Evolutionary conservation across 2,888 invertebrate species (phyloP), one percentile per base, ranked within the genome.

Genomic region (Drosophila leonis): DNA sequence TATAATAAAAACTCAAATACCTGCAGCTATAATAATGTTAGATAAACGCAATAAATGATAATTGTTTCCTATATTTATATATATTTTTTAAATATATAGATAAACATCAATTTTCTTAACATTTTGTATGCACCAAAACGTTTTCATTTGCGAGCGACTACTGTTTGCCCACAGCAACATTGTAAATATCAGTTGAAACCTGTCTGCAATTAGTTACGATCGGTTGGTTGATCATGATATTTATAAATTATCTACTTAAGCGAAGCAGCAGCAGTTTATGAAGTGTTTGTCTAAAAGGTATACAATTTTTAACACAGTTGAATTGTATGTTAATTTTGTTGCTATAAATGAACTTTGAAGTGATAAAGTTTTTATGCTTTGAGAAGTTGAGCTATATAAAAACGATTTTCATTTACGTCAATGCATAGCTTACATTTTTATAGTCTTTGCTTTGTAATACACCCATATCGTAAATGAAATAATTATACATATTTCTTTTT

Each of bases 121-220:
- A n/a, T n/a, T n/a, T n/a, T n/a, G n/a, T n/a, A n/a, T n/a, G n/a
- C n/a, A n/a, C n/a, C 5, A 39, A 20, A 4, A 18, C 0, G 18
- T 3, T 44, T 24, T 7, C 44, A 24, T 44, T 44, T 24, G 8
- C 8, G 15, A 37, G 20, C 10, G 42, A 35, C 46, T 41, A 24
- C 33, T 33, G 31, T 44, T 27, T 71, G 70, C 61, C 52, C 52
- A 29, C 31, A 18, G 20, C 62, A 63, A 7, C 41, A 65, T 51
- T 57, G 68, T 69, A 56, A 72, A 69, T 78, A 18, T 20, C 56
- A 60, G 51, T 44, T 13, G 39, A 42, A 37, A 59, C 62, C 62
- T 67, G 48, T 64, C 72, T 72, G 66, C 63, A 82, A 84, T 82
- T 80, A 57, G 55, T 52, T 70, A 29, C 71, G 77, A 71, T 71